Evolutionary conservation across 2,113 vertebrate species (phyloP).

Genomic region (Pollachius pollachius): DNA sequence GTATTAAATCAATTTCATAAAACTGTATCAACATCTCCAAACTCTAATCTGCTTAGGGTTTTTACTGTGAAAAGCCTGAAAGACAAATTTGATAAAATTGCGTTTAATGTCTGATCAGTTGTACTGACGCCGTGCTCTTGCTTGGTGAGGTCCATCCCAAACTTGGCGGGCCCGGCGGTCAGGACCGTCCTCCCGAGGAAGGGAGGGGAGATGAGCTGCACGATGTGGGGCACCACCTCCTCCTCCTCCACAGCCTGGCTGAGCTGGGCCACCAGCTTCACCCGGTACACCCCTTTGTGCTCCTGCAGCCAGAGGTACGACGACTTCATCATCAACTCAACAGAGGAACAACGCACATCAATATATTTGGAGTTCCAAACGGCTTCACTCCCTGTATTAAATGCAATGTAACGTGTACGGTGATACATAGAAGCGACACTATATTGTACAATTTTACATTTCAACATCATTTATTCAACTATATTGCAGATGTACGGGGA

Average conservation of each 20-base stretch:
- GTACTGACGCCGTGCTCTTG: conserved; percentile 75
- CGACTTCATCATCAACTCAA: background rate
- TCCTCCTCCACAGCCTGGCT: conserved; percentile 62
- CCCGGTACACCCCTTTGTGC: conserved; percentile 69
- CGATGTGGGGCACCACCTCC: conserved; percentile 66
- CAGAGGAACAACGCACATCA: too few relatives aligned
- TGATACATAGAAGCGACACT: too few relatives aligned
- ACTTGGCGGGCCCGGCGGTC: conserved; percentile 78
- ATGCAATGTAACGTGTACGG: too few relatives aligned
- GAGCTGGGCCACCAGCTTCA: conserved; percentile 77
- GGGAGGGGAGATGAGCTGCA: conserved; percentile 79
- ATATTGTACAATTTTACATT: too few relatives aligned
- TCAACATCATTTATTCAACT: too few relatives aligned
- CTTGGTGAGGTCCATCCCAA: conserved; percentile 78
- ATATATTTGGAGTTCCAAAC: too few relatives aligned
- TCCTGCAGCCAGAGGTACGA: conserved; percentile 23
- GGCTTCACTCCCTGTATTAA: too few relatives aligned
- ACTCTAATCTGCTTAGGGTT: background rate
- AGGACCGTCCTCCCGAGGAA: conserved; percentile 75
- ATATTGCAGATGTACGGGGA: too few relatives aligned
- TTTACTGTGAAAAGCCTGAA: background rate
- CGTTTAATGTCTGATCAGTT: background rate
- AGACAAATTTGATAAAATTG: background rate
- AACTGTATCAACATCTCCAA: background rate
- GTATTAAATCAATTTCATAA: too few relatives aligned